These are phyloP conservation scores for Mythimna lalbum DNA, from an alignment of 2,888 invertebrate species.

Conservation along the genomic window DNA sequence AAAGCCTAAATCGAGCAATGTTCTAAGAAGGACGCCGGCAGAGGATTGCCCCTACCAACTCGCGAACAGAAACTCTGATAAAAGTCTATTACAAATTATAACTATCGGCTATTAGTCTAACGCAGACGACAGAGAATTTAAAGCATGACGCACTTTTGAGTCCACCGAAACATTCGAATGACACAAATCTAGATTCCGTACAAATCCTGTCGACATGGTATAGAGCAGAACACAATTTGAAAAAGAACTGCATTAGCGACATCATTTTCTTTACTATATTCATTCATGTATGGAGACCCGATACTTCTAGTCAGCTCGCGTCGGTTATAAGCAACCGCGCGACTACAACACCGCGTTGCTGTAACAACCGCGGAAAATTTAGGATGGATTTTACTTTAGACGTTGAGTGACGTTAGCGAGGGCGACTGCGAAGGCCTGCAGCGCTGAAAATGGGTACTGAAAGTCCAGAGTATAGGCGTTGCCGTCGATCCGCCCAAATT, in stretches of 20 bases:
- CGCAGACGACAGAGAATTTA: not conserved
- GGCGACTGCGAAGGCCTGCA: slow-evolving; percentile 99
- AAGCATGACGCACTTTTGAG: not conserved
- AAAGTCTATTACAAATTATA: slow-evolving; percentile 8
- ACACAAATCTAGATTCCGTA: not conserved
- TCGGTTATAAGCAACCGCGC: slow-evolving; percentile 66
- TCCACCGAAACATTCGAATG: not conserved
- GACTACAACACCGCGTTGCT: slow-evolving; percentile 58
- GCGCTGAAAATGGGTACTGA: slow-evolving; percentile 99
- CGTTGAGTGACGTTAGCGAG: slow-evolving; percentile 98
- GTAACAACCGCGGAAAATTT: slow-evolving; percentile 61
- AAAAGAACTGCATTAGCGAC: not conserved
- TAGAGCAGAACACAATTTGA: slow-evolving; percentile 1
- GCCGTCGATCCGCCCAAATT: slow-evolving; percentile 99
- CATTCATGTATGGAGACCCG: slow-evolving; percentile 5
- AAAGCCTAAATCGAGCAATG: slow-evolving; percentile 62
- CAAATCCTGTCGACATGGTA: not conserved
- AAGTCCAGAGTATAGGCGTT: slow-evolving; percentile 99
- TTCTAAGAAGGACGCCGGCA: slow-evolving; percentile 29
- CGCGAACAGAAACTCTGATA: slow-evolving; percentile 5
- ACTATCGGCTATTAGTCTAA: not conserved
- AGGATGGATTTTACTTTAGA: slow-evolving; percentile 92
- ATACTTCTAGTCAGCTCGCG: slow-evolving; percentile 21
- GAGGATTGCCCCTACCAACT: slow-evolving; percentile 16
- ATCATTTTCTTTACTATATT: slow-evolving; percentile 1